phyloP scores from a whole-genome alignment of 1,140 invertebrate species.

The Leptinotarsa lineolata region DNA sequence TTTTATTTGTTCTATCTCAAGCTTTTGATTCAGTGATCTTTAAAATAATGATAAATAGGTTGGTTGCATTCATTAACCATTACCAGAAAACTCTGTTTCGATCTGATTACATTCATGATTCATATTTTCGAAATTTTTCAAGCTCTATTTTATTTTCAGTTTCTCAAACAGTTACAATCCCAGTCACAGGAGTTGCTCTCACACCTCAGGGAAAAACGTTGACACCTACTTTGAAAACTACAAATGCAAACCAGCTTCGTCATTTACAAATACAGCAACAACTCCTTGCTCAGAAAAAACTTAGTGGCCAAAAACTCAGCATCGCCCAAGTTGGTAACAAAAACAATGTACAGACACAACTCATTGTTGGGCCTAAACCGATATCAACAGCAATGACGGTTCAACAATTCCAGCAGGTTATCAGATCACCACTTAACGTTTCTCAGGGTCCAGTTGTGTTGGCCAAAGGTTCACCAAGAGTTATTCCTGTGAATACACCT shows the following conservation, averaged over 20 bases:
- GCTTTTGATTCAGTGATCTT: too few species aligned
- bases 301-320: slow-evolving; percentile 52
- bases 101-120: too few species aligned
- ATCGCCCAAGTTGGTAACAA: slow-evolving; percentile 56
- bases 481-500: slow-evolving; percentile 53
- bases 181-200: slow-evolving; percentile 56
- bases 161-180: slow-evolving; percentile 59
- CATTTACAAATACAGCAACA: slow-evolving; percentile 73
- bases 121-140: too few species aligned
- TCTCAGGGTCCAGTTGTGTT: slow-evolving; percentile 52
- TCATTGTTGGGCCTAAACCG: slow-evolving; percentile 68
- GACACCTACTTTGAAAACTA: slow-evolving; percentile 59
- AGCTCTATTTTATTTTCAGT: slow-evolving; percentile 25
- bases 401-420: slow-evolving; percentile 78
- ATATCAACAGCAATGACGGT: slow-evolving; percentile 69
- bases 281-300: slow-evolving; percentile 63
- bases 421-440: slow-evolving; percentile 64
- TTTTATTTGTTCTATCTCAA: too few species aligned
- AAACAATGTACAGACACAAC: slow-evolving; percentile 61
- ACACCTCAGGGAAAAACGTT: slow-evolving; percentile 57
- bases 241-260: slow-evolving; percentile 68
- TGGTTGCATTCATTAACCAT: too few species aligned
- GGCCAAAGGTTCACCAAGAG: slow-evolving; percentile 48
- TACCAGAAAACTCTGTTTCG: too few species aligned
- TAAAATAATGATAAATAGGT: too few species aligned